Base-by-base conservation (phyloP, 2,888 invertebrate genomes). In the Eupithecia pulchellata region DNA sequence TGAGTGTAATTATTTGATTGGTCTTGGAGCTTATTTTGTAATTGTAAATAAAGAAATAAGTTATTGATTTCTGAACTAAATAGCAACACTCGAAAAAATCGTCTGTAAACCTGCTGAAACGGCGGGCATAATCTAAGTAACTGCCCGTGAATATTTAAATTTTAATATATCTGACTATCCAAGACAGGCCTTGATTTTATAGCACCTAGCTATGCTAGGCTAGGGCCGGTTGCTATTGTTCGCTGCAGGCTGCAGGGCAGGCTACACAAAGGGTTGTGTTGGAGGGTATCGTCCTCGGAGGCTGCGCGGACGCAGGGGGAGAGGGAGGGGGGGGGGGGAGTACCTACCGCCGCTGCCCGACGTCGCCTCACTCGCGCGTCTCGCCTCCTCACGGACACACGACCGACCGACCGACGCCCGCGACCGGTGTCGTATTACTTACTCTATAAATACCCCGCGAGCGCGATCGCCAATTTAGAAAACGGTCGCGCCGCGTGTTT, bases 391-490 rank as follows among this genome's bases (percentile, higher is more conserved):
- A 61, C 80, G 84, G 78, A 80, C 80, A 75, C 86, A 92, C 93
- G 91, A 87, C 79, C 91, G 89, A 89, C 83, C 92, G 91, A 89
- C 86, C 87, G 86, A 84, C 89, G 87, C 88, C 88, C 86, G 89
- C 89, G 90, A 86, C 87, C 89, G 93, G 93, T 94, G 92, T 94
- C 93, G 92, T 90, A 91, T 94, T 94, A 93, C 93, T 88, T 25
- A 52, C 89, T 91, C 93, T 93, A 94, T 90, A 93, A 91, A 93
- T 93, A 93, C 82, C 88, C 83, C 89, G 91, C 91, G 91, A 91
- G 90, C 92, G 90, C 91, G 90, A 91, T 91, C 91, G 91, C 93
- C 93, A 91, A 93, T 93, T 94, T 92, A 88, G 92, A 92, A n/a
- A 91, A 91, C 91, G 85, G 88, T 89, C 89, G 87, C 91, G 89